These are phyloP conservation scores for Aphidius gifuensis DNA, from an alignment of 1,140 invertebrate genomes.

Conservation along the genomic window DNA sequence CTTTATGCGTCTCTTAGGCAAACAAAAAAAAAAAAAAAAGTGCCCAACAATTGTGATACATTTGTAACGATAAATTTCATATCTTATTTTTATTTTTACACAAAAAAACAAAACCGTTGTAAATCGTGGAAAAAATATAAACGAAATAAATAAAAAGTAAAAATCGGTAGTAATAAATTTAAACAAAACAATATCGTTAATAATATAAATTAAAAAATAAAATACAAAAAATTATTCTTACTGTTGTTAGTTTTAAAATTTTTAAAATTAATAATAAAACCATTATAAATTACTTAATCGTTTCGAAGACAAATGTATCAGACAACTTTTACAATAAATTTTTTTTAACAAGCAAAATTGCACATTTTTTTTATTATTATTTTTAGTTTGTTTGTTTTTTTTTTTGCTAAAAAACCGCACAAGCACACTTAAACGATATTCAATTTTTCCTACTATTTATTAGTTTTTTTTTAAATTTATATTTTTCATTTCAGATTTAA, in stretches of 20 bases:
- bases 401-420: slow-evolving; percentile 26
- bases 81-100: no score
- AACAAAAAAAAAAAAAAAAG: not conserved
- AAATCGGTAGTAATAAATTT: not conserved
- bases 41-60: slow-evolving; percentile 7
- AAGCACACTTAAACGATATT: slow-evolving; percentile 25
- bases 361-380: slow-evolving; percentile 6
- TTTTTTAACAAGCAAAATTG: slow-evolving; percentile 2
- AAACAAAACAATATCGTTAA: not conserved
- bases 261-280: not conserved
- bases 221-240: not conserved
- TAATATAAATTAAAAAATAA: not conserved
- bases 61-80: slow-evolving; percentile 11
- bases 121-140: not conserved
- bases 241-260: not conserved
- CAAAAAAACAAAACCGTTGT: not conserved
- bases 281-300: slow-evolving; percentile 13
- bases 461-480: not conserved
- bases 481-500: slow-evolving; percentile 11
- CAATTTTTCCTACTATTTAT: slow-evolving; percentile 13
- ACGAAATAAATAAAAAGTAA: not conserved
- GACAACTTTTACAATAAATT: slow-evolving; percentile 21
- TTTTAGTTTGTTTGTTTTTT: not conserved
- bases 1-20: not conserved
- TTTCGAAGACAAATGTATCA: slow-evolving; percentile 27